These are phyloP conservation scores for Amorpha juglandis DNA, from an alignment of 2,888 invertebrate genomes.

Conservation along the genomic window DNA sequence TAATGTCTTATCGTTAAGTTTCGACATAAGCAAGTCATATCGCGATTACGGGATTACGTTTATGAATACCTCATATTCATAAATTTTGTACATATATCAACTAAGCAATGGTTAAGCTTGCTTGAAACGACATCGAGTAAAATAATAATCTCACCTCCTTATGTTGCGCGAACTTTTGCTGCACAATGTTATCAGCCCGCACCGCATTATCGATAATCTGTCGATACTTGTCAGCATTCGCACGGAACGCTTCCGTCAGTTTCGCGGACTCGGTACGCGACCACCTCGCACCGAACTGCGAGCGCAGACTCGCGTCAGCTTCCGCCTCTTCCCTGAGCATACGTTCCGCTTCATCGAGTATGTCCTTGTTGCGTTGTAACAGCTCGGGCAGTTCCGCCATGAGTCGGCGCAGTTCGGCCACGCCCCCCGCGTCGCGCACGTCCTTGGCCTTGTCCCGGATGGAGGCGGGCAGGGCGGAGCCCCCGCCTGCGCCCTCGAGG, in stretches of 20 bases:
- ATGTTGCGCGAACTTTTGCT: conserved; percentile 93
- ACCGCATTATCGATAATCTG: conserved; percentile 96
- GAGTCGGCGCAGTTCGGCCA: conserved; percentile 87
- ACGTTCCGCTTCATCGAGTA: conserved; percentile 90
- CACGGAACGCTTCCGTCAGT: conserved; percentile 94
- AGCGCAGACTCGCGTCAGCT: conserved; percentile 93
- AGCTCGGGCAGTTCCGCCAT: conserved; percentile 95
- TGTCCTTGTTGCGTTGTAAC: conserved; percentile 93
- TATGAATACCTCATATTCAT: too few relatives aligned
- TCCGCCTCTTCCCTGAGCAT: conserved; percentile 95
- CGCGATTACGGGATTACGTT: too few relatives aligned
- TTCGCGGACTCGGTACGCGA: conserved; percentile 93
- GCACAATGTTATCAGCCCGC: conserved; percentile 91
- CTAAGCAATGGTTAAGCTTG: too few relatives aligned
- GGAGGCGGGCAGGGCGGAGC: conserved; percentile 92
- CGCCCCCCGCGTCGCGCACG: conserved; percentile 91
- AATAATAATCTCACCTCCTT: conserved; percentile 61
- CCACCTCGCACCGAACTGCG: conserved; percentile 97
- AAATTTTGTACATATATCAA: too few relatives aligned
- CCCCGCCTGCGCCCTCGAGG: conserved; percentile 91
- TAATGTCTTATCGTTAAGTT: too few relatives aligned
- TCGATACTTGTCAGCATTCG: conserved; percentile 96
- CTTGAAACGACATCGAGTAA: not conserved
- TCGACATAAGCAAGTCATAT: too few relatives aligned
- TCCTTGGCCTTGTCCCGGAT: conserved; percentile 92